Base-by-base conservation (phyloP, 2,113 vertebrate species). In the Cichladusa arquata region DNA sequence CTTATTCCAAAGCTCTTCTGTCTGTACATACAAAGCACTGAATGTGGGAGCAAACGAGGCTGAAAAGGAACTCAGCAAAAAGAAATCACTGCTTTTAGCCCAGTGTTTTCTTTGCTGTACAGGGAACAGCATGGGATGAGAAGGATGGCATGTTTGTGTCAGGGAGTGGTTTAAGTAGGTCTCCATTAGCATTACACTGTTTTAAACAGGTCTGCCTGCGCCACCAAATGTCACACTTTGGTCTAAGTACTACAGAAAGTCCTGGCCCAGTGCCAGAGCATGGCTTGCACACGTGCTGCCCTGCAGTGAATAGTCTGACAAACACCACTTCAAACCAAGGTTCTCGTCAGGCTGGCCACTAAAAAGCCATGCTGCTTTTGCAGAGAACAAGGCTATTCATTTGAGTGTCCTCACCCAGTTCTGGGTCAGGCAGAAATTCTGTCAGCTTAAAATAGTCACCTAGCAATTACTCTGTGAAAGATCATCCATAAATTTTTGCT, bases 161-260 rank as follows among this genome's bases (percentile, higher is more conserved):
- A n/a, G 40, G 53, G 72, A 62, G 42, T 56, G 64, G 25, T 70
- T 90, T 81, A 86, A 86, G 60, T 56, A 86, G 47, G 20, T 70
- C 26, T 88, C 14, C 65, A 31, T 44, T 74, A 29, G 40, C 5
- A 2, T 73, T 82, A 36, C 0, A 0, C 26, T 70, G 34, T 50
- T 86, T 86, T 73, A 62, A 83, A 67, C 53, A 90, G 64, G 80
- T 86, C 88, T 90, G 17, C 76, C 76, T 92, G 88, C 28, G 36
- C 96, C 96, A 97, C 92, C 92, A 78, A 66, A 97, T 90, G 95
- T 94, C 88, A 54, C 28, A 56, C 26, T 70, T 77, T 19, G 67
- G 82, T 56, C 28, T 66, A 77, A 62, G 36, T 51, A 24, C 64
- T 45, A 11, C 31, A 58, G 81, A 80, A 77, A 56, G 33, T 70